A percentile compares a stretch with the other conserved stretches of the same genome.
Conservation (phyloP, 1,140 invertebrate genomes). For the Danaus melanippus region DNA sequence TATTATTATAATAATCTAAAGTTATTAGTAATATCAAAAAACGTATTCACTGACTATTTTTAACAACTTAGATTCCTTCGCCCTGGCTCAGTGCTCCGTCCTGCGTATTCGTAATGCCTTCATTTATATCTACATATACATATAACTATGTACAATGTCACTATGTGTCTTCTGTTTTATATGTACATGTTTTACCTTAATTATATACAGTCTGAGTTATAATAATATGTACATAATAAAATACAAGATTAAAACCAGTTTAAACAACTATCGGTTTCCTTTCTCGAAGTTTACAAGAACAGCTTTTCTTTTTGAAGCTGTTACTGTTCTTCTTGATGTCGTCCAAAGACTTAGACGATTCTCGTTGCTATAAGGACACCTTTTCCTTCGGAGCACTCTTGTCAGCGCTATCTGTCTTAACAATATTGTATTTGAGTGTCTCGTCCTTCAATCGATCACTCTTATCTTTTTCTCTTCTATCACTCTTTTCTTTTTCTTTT, state of each 20-base stretch:
- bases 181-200: constrained; percentile 30
- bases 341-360: constrained; percentile 47
- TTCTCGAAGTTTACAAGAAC: constrained; percentile 54
- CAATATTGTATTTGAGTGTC: constrained; percentile 4
- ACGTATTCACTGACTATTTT: no score
- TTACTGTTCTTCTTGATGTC: constrained; percentile 41
- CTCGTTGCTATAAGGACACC: constrained; percentile 58
- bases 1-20: no score
- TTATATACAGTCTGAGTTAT: constrained; percentile 25
- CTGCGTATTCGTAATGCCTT: constrained; percentile 25
- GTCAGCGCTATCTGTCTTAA: no score
- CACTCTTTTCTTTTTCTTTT: constrained; percentile 11
- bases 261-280: constrained; percentile 41
- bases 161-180: constrained; percentile 54
- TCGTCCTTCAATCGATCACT: constrained; percentile 28
- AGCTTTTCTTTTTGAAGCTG: constrained; percentile 49
- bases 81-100: constrained; percentile 48
- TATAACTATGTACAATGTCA: constrained; percentile 51
- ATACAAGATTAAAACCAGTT: constrained; percentile 10
- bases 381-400: constrained; percentile 1
- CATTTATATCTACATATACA: constrained; percentile 25
- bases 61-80: constrained; percentile 13
- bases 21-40: no score
- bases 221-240: constrained; percentile 1
- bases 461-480: constrained; percentile 20